These are phyloP conservation scores for Otus scops DNA, from an alignment of 2,797 vertebrate species.

Conservation along the genomic window DNA sequence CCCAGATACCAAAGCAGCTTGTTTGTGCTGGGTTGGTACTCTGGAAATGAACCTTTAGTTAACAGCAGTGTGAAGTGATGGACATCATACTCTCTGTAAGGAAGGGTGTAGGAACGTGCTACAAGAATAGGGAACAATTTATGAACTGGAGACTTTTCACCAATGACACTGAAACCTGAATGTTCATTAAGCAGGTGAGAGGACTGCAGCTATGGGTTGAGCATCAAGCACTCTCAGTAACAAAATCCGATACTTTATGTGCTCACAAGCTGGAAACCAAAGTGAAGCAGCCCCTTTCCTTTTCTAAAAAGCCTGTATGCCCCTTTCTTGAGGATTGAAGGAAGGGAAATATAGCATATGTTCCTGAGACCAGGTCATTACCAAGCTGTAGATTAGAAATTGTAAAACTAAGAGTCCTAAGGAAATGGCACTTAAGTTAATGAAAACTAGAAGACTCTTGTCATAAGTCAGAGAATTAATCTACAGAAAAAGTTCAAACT, in stretches of 20 bases:
- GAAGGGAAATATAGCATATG: background rate
- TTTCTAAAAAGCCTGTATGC: background rate
- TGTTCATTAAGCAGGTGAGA: background rate
- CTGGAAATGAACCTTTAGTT: background rate
- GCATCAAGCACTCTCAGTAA: background rate
- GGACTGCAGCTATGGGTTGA: background rate
- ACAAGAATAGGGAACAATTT: background rate
- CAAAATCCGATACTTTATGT: background rate
- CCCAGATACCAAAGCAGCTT: background rate
- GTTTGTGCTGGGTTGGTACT: background rate
- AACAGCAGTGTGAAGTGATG: background rate
- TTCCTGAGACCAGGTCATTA: constrained; percentile 39
- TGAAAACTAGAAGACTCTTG: constrained; percentile 50
- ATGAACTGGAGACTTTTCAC: background rate
- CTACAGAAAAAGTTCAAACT: constrained; percentile 58
- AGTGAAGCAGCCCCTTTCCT: background rate
- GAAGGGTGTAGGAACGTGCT: background rate
- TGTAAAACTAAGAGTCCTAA: constrained; percentile 38
- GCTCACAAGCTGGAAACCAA: background rate
- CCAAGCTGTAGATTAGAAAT: constrained; percentile 25
- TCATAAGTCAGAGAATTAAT: constrained; percentile 56
- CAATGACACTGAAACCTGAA: background rate
- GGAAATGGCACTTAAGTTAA: constrained; percentile 63
- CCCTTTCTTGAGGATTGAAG: background rate
- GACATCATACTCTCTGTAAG: background rate